phyloP scores from a whole-genome alignment of 2,888 invertebrate species.

The Mimumesa dahlbomi region DNA sequence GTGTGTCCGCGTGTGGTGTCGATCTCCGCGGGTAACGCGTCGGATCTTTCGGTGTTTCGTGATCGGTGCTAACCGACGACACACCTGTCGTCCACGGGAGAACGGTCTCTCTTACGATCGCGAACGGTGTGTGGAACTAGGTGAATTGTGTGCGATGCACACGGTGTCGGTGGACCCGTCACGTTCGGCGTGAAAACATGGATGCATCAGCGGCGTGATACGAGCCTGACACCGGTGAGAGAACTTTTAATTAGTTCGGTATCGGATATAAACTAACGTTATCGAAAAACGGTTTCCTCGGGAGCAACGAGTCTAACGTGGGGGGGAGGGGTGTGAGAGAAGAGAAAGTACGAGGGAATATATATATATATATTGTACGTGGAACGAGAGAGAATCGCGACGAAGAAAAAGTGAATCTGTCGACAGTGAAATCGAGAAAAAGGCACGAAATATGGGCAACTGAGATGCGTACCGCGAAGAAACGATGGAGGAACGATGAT shows the following conservation, averaged over 20 bases:
- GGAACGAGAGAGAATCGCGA: slow-evolving; percentile 13
- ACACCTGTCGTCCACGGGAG: no score
- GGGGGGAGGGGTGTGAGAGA: slow-evolving; percentile 1
- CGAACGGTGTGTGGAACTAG: neutral
- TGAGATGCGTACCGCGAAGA: no score
- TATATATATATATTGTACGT: no score
- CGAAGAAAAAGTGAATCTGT: slow-evolving; percentile 2
- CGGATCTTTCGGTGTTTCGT: neutral
- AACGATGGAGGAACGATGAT: slow-evolving; percentile 24
- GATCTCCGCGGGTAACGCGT: neutral
- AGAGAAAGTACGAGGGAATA: slow-evolving; percentile 35
- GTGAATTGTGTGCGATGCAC: neutral
- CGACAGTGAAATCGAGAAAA: neutral
- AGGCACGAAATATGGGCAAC: no score
- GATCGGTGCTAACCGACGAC: no score
- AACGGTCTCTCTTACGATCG: neutral
- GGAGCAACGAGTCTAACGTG: neutral
- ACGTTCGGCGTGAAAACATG: neutral
- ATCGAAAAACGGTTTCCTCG: slow-evolving; percentile 48
- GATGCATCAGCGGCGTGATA: slow-evolving; percentile 6
- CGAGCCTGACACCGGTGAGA: neutral
- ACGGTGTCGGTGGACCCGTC: neutral
- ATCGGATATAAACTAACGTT: slow-evolving; percentile 41
- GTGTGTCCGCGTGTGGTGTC: neutral
- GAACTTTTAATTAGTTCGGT: slow-evolving; percentile 50